A percentile compares a stretch with the other conserved stretches of the same genome.
phyloP scores from a whole-genome alignment of 2,888 invertebrate genomes.

The Drosophila crucigera region DNA sequence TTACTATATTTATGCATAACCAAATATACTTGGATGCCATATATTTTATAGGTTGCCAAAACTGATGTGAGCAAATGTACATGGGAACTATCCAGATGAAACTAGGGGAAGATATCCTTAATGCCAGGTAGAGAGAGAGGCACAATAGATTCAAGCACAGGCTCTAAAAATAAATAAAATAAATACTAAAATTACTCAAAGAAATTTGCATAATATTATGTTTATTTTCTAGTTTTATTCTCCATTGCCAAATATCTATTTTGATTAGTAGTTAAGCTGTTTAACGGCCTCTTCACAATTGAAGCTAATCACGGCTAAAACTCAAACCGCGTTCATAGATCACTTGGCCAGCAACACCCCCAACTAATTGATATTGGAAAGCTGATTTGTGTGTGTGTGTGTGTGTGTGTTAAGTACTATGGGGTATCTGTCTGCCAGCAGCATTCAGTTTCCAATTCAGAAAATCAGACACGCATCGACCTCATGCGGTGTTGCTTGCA shows the following conservation, averaged over 20 bases:
- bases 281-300: slow-evolving; percentile 51
- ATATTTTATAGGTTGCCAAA: background rate
- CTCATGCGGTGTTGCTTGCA: slow-evolving; percentile 39
- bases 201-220: background rate
- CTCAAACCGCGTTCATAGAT: slow-evolving; percentile 72
- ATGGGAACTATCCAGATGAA: background rate
- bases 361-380: slow-evolving; percentile 28
- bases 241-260: background rate
- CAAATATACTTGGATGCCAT: background rate
- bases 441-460: slow-evolving; percentile 12
- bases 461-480: slow-evolving; percentile 17
- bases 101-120: background rate
- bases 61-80: background rate
- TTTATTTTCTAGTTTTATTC: background rate
- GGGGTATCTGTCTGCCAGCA: slow-evolving; percentile 28
- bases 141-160: no score
- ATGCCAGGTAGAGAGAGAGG: no score
- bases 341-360: slow-evolving; percentile 11
- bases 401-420: slow-evolving; percentile 12
- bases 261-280: background rate
- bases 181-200: background rate
- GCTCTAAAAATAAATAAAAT: background rate
- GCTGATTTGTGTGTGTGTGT: slow-evolving; percentile 27
- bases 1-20: background rate
- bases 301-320: slow-evolving; percentile 67